Evolutionary conservation across 2,888 invertebrate species (phyloP), one percentile per base, ranked within the genome.

Genomic region (Holacanthella duospinosa): DNA sequence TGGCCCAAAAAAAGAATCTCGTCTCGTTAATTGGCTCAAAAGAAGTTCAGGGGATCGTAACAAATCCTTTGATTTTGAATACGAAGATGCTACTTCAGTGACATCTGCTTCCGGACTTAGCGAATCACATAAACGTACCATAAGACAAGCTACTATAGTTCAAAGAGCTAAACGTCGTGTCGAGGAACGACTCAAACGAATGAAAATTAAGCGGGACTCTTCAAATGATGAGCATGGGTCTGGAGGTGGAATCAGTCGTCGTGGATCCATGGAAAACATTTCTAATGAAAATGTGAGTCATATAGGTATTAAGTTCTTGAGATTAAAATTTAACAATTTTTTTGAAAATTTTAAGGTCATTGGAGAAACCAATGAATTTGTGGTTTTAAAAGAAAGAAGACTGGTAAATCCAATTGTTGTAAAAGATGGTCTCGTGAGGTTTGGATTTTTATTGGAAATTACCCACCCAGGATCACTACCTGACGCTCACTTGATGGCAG

Each of bases 381-480:
- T 93, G 0, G 85, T 93, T 1, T 78, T 93, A 54, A 91, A 92
- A 75, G 90, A 95, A 74, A 83, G 94, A 59, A 85, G 89, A 69
- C 77, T 95, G 61, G 91, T 96, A 19, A 85, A 89, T 25, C 84
- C 85, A 0, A 82, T 82, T 55, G 85, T 87, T 0, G 82, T 97
- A 21, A 86, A 86, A 74, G 86, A 88, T n/a, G 97, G 97, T 9
- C 88, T 95, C 81, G 80, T 88, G 43, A 80, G 96, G 54, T 88
- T 99, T 75, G 87, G 88, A 55, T 94, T 99, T 77, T 80, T 99
- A 36, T 77, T 99, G 69, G 97, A 99, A 78, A 93, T 93, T 12
- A 94, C 94, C 71, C 88, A 91, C 64, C 99, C 99, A 0, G 99
- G 99, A 0, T 86, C 90, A 0, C 87, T 97, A 61, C 99, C 99